Conservation (phyloP, 2,113 vertebrate genomes). For the Zapornia atra region DNA sequence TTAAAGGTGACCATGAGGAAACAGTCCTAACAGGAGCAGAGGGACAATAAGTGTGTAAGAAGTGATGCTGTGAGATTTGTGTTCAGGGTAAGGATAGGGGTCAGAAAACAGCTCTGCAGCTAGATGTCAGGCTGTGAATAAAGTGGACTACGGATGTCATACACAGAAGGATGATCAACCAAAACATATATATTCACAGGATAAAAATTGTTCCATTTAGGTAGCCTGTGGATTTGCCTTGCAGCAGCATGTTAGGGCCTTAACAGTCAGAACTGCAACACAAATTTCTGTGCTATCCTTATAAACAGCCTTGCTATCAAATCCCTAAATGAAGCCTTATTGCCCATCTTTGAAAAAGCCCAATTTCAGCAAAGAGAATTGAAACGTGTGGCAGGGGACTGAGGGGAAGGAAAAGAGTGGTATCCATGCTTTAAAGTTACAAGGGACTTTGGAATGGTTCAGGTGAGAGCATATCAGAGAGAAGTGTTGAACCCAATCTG, state of each 20-base stretch:
- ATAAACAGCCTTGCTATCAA: not conserved
- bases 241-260: not conserved
- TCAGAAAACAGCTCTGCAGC: not conserved
- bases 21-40: not conserved
- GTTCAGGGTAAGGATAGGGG: not conserved
- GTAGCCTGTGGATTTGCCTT: not conserved
- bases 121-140: not conserved
- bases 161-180: not conserved
- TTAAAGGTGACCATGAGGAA: not conserved
- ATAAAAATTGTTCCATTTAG: not conserved
- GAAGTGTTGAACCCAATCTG: not conserved
- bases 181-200: not conserved
- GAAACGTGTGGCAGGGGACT: not conserved
- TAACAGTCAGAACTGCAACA: not conserved
- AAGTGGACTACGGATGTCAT: not conserved
- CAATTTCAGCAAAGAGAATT: not conserved
- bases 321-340: not conserved
- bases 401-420: not conserved
- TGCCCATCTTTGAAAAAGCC: not conserved
- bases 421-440: not conserved
- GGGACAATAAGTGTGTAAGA: not conserved
- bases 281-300: not conserved
- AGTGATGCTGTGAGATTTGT: not conserved
- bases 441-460: slow-evolving; percentile 48
- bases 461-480: slow-evolving; percentile 6